Conservation (phyloP, 2,888 invertebrate genomes). For the Morpho helenor region DNA sequence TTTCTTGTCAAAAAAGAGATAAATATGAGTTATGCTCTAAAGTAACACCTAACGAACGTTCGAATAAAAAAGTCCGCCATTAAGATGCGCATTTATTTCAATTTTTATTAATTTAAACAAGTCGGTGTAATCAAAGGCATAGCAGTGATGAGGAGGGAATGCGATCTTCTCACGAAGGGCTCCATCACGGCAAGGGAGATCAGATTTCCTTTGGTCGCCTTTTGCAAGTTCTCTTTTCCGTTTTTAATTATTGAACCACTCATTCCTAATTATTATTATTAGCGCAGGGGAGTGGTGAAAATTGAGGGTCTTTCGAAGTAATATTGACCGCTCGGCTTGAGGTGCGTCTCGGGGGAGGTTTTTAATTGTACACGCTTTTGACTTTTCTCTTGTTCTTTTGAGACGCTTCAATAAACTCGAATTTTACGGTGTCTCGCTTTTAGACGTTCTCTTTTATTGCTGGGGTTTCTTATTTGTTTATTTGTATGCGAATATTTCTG, state of each 20-base stretch:
- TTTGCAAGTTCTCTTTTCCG: slow-evolving; percentile 76
- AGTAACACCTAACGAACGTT: not conserved
- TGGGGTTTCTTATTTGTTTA: slow-evolving; percentile 31
- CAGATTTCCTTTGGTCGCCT: slow-evolving; percentile 42
- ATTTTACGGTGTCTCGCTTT: slow-evolving; percentile 65
- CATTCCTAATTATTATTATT: slow-evolving; percentile 81
- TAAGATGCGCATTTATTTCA: slow-evolving; percentile 44
- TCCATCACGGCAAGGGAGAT: slow-evolving; percentile 38
- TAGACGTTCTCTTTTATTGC: slow-evolving; percentile 55
- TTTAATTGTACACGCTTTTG: slow-evolving; percentile 75
- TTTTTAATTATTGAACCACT: slow-evolving; percentile 81
- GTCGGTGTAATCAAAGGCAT: slow-evolving; percentile 47
- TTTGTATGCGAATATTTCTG: slow-evolving; percentile 12
- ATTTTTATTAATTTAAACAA: slow-evolving; percentile 67
- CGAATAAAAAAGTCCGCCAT: slow-evolving; percentile 3
- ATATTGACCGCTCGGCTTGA: slow-evolving; percentile 74
- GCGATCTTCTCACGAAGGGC: slow-evolving; percentile 37
- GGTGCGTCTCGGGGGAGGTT: slow-evolving; percentile 64
- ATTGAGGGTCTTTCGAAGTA: slow-evolving; percentile 72
- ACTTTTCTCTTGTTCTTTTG: slow-evolving; percentile 73
- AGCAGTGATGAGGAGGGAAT: slow-evolving; percentile 58
- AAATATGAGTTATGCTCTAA: no score
- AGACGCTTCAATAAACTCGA: slow-evolving; percentile 71
- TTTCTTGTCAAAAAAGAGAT: no score
- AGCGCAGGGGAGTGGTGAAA: slow-evolving; percentile 77